Conservation (phyloP, 2,797 vertebrate genomes). For the Takifugu rubripes region DNA sequence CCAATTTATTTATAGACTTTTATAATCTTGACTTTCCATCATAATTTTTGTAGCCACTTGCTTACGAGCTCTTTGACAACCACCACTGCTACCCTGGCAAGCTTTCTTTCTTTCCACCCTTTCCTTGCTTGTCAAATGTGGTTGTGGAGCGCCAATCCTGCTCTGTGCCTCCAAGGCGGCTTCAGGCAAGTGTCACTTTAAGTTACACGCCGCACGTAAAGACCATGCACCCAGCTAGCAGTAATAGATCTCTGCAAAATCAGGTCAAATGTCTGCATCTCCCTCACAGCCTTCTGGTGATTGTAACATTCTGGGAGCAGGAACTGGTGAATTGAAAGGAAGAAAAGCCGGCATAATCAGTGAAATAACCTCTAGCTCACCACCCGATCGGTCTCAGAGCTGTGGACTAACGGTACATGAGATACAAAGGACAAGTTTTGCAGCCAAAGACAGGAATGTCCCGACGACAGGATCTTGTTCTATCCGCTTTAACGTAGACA, state of each 20-base stretch:
- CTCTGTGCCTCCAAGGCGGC: constrained; percentile 83
- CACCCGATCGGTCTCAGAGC: constrained; percentile 33
- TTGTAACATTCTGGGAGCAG: constrained; percentile 59
- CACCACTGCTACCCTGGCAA: constrained; percentile 42
- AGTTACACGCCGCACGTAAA: constrained; percentile 86
- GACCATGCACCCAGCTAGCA: constrained; percentile 64
- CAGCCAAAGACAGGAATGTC: constrained; percentile 14
- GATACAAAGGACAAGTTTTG: constrained; percentile 12
- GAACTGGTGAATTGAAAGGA: constrained; percentile 61
- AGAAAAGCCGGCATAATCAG: constrained; percentile 59
- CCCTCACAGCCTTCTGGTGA: constrained; percentile 60
- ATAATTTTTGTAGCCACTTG: constrained; percentile 3
- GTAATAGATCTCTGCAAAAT: constrained; percentile 77
- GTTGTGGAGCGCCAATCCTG: constrained; percentile 71
- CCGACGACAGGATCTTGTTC: background rate
- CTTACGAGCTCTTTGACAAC: constrained; percentile 39
- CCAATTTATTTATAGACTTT: too few species aligned
- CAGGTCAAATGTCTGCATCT: constrained; percentile 73
- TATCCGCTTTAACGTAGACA: background rate
- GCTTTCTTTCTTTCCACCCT: constrained; percentile 23
- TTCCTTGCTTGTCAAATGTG: constrained; percentile 72
- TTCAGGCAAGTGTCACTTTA: constrained; percentile 95
- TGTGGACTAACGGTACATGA: constrained; percentile 35
- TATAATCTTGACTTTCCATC: constrained; percentile 8
- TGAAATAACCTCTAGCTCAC: constrained; percentile 23